Evolutionary conservation across 2,113 vertebrate genomes (phyloP), one percentile per base, ranked within the genome.

Genomic region (Otolemur garnettii): DNA sequence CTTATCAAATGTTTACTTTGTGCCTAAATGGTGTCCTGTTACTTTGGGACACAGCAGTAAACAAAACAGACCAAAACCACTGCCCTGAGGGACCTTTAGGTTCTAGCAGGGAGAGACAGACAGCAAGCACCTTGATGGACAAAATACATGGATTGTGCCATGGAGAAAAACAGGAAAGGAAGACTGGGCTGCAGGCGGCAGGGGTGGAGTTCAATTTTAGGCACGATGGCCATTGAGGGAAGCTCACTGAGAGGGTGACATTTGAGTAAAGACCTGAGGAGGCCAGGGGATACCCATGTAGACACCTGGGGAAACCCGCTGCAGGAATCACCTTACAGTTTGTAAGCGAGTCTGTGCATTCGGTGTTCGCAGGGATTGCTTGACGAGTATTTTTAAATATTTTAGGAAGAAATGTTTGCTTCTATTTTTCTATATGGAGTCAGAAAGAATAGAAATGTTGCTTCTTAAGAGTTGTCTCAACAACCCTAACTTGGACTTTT

Each of bases 271-370:
- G 64, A 69, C 30, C 35, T 21, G 33, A 53, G 55, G 79, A 66
- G 66, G 22, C 4, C 22, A 50, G 57, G 79, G 22, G 15, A 10
- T 19, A 59, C 45, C 17, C 17, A 0, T 1, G 19, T 26, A 60
- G 21, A 55, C 50, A 1, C 38, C 57, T 6, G 24, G 87, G 17
- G 68, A 86, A 53, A 17, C 4, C 2, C 0, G 0, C 28, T 77
- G 45, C 42, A 13, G 38, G 75, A 80, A 28, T 35, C 59, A 1
- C 45, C 45, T 50, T 8, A 1, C 18, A 4, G 53, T 30, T 30
- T 2, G 0, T 42, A 12, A 6, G 12, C 12, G n/a, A 4, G 30
- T 9, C 7, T 21, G 10, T 4, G 10, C 10, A 6, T 11, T 45
- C 33, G 30, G 0, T 28, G 50, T 35, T 13, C 38, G 13, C 1